Base-by-base conservation (phyloP, 2,797 vertebrate genomes). In the Micrastur ruficollis region DNA sequence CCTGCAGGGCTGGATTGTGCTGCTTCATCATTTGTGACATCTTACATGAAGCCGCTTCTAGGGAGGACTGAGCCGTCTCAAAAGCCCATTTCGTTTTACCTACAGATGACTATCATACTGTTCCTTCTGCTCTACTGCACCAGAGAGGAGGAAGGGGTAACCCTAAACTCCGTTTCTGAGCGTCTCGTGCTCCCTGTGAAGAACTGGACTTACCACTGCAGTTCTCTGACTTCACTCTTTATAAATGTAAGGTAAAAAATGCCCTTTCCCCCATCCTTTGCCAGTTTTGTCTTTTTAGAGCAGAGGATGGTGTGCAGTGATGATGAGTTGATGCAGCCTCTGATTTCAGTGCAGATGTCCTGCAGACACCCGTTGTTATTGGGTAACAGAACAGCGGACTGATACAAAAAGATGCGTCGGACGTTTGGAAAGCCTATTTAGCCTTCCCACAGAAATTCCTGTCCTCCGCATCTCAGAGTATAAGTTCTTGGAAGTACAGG, bases 311-410 rank as follows among this genome's bases (percentile, higher is more conserved):
- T 20, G 38, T 34, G 58, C 82, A 84, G 68, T 3, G 65, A 32
- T 0, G 2, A 9, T 8, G n/a, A 31, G 27, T 29, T 25, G 31
- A 71, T 44, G 44, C 16, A 73, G 55, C 22, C 40, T 72, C 31
- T 47, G 49, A 68, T 53, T 53, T 15, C 31, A 58, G 68, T 0
- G 3, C 0, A 32, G 31, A 2, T 36, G 27, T 42, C 63, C 71
- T 66, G 61, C 68, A 92, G 23, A 55, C 9, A 74, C 2, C 0
- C 1, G 0, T 23, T 61, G 53, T 38, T 55, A 22, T 3, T 25
- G 62, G 47, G 9, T 15, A 82, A 58, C 47, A 61, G 46, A 72
- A 42, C n/a, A 68, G 36, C 4, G 8, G 20, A 36, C 47, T 58
- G 21, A 74, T 53, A 16, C 42, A 53, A 56, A 73, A 63, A 32